Conservation (phyloP, 2,888 invertebrate genomes). For the Platycheirus rosarum region DNA sequence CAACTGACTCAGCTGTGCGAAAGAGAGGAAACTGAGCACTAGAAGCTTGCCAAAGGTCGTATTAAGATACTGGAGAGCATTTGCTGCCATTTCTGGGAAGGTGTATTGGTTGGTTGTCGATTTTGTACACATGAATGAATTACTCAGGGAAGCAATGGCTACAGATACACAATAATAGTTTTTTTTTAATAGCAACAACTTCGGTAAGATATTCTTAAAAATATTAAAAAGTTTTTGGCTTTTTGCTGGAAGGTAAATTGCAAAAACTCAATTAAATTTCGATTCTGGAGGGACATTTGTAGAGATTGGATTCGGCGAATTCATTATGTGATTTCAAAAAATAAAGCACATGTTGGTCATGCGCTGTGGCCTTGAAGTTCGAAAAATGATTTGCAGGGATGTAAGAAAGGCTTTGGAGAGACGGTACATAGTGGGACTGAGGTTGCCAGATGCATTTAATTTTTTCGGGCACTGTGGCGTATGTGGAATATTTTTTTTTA, state of each 20-base stretch:
- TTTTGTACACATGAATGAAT: slow-evolving; percentile 68
- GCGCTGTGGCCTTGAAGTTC: not conserved
- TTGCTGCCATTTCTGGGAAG: no score
- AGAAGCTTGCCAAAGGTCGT: slow-evolving; percentile 72
- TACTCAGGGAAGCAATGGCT: slow-evolving; percentile 25
- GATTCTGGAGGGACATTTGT: no score
- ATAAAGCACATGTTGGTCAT: slow-evolving; percentile 18
- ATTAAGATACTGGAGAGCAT: slow-evolving; percentile 63
- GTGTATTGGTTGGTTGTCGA: slow-evolving; percentile 61
- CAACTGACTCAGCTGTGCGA: slow-evolving; percentile 78
- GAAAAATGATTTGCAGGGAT: not conserved
- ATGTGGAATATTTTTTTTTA: slow-evolving; percentile 1
- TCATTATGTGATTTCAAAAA: not conserved
- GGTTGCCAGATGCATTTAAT: not conserved
- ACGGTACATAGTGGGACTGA: not conserved
- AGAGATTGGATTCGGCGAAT: slow-evolving; percentile 17
- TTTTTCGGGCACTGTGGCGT: not conserved
- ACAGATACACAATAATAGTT: slow-evolving; percentile 15
- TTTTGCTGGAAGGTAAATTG: no score
- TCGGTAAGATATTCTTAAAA: no score
- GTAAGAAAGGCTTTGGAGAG: not conserved
- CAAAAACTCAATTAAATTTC: no score
- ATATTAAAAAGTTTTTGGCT: no score
- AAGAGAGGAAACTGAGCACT: slow-evolving; percentile 66
- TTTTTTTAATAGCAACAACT: not conserved